Percentiles rank a stretch among this genome's conserved stretches.
Conservation (phyloP, 2,797 vertebrate species). For the Sylvilagus floridanus region DNA sequence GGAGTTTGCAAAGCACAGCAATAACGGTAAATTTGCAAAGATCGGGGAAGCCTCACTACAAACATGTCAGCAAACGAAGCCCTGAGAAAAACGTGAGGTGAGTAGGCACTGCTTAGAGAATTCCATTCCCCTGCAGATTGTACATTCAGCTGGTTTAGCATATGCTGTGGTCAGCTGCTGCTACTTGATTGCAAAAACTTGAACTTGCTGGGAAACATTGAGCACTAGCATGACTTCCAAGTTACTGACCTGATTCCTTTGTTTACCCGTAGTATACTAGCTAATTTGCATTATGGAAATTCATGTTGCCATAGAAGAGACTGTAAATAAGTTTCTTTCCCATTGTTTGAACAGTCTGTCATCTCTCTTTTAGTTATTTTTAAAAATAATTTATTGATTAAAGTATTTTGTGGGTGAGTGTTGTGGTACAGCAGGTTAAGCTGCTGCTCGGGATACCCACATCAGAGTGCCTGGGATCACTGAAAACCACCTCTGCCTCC, state of each 20-base stretch:
- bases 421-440: too few species aligned
- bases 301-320: background rate
- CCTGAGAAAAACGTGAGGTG: background rate
- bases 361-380: constrained; percentile 24
- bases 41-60: background rate
- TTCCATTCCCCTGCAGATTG: background rate
- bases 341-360: background rate
- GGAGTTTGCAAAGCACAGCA: background rate
- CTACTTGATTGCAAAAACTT: background rate
- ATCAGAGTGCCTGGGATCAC: too few species aligned
- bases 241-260: background rate
- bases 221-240: background rate
- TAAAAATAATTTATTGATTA: too few species aligned
- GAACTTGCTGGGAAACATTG: background rate
- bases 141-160: background rate
- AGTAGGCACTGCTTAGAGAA: fast-evolving
- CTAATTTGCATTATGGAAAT: background rate
- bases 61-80: background rate
- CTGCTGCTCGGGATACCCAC: too few species aligned
- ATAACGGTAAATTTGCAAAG: background rate
- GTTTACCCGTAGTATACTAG: background rate
- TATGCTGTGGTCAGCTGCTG: background rate
- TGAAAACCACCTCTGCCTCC: too few species aligned
- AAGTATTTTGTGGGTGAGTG: too few species aligned
- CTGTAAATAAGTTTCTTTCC: background rate